Base-by-base conservation (phyloP, 2,113 vertebrate species). In the Coracopsis vasa region DNA sequence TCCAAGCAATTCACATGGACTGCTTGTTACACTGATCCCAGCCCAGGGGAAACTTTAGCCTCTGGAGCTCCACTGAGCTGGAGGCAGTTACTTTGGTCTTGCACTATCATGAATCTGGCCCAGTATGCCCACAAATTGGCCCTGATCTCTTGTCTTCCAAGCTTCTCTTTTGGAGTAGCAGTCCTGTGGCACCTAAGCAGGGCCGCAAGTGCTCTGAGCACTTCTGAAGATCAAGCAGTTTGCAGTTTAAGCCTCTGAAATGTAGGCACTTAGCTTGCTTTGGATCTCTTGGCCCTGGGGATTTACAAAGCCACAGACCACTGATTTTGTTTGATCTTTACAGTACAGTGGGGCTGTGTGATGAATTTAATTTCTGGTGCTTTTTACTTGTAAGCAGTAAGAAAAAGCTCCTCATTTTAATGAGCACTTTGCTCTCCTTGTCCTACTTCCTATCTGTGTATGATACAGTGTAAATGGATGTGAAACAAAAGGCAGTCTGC, bases 301-400 rank as follows among this genome's bases (percentile, higher is more conserved):
- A 86, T 86, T 90, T 92, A 28, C 61, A 90, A 81, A 90, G 39
- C 33, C 51, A 60, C 39, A 94, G 80, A 82, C 48, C 56, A 27
- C 74, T 56, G 71, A 54, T 82, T 86, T 75, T 66, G 31, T 70
- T 87, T 54, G 23, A 29, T 60, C 90, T 88, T 86, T 94, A 72
- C 0, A 5, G 28, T 81, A 33, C 66, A 20, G 37, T 65, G 31
- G 27, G 54, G 9, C 16, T 78, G 18, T 51, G 41, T 74, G 50
- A 61, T 67, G 39, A 54, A 60, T 75, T 90, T 67, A 0, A 31
- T 71, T 92, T 70, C 58, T 70, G 33, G 23, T 35, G 16, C n/a
- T 77, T 95, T 94, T 37, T 48, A 10, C 29, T 50, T 75, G 82
- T 42, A 75, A 90, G 64, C 45, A 72, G 66, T 50, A 67, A 73